Conservation (phyloP, 2,113 vertebrate species). For the Blennius ocellaris region DNA sequence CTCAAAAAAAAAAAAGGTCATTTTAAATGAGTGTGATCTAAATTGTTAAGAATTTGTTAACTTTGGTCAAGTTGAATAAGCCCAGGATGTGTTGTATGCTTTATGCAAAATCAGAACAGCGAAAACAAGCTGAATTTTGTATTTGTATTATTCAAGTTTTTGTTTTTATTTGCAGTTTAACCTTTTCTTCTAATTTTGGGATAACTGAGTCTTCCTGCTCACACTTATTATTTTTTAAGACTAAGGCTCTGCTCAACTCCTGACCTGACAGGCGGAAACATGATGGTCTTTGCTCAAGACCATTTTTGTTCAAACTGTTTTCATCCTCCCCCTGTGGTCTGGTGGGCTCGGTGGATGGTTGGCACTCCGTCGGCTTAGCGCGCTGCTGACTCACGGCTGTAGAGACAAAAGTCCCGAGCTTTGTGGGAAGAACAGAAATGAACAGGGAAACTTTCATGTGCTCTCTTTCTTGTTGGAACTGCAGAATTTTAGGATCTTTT, state of each 20-base stretch:
- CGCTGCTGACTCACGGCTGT: conserved; percentile 37
- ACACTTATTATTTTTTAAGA: conserved; percentile 23
- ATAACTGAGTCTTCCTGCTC: not conserved
- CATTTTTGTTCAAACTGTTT: conserved; percentile 47
- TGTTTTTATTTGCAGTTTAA: not conserved
- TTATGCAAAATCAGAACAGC: no score
- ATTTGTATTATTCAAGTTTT: not conserved
- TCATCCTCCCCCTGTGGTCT: conserved; percentile 31
- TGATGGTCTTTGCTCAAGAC: conserved; percentile 15
- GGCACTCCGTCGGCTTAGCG: conserved; percentile 20
- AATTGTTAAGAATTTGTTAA: not conserved
- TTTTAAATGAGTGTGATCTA: not conserved
- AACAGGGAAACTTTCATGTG: conserved; percentile 40
- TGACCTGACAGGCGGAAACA: not conserved
- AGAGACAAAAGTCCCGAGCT: conserved; percentile 39
- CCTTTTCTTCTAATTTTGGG: conserved; percentile 2
- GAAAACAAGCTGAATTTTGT: no score
- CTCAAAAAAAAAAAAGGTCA: not conserved
- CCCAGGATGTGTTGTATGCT: no score
- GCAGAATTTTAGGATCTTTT: conserved; percentile 10
- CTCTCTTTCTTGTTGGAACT: conserved; percentile 19
- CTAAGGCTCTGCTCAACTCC: conserved; percentile 8
- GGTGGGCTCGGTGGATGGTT: conserved; percentile 23
- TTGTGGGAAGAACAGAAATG: conserved; percentile 34
- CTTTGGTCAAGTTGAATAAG: no score